Percentiles rank a stretch among this genome's conserved stretches.
Evolutionary conservation across 2,888 invertebrate species (phyloP).

Genomic region (Hydriomena furcata): DNA sequence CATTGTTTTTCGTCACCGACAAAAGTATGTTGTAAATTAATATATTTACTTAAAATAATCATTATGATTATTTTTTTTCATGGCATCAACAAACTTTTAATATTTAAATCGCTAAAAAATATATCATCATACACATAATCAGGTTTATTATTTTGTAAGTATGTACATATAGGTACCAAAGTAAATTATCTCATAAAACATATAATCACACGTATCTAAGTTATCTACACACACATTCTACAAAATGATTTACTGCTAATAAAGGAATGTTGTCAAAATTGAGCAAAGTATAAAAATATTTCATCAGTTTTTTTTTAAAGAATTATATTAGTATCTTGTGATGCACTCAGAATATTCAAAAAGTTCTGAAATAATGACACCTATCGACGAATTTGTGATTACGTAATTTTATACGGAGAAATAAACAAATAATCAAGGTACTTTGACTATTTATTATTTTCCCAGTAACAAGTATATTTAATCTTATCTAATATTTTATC

Average conservation of each 20-base stretch:
- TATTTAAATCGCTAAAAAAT: neutral
- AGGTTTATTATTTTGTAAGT: conserved; percentile 3
- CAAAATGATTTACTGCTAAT: conserved; percentile 8
- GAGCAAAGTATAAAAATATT: conserved; percentile 55
- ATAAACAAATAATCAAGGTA: too few relatives aligned
- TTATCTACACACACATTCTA: conserved; percentile 21
- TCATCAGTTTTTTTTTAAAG: neutral
- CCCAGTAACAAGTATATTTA: neutral
- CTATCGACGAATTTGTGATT: too few relatives aligned
- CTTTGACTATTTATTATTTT: neutral
- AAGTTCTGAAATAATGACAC: too few relatives aligned
- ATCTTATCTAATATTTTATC: neutral
- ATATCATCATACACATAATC: neutral
- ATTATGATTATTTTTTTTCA: conserved; percentile 27
- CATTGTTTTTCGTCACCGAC: conserved; percentile 65
- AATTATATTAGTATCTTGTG: neutral
- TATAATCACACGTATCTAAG: conserved; percentile 13
- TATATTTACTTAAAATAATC: conserved; percentile 15
- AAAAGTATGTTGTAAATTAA: conserved; percentile 21
- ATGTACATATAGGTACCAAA: neutral
- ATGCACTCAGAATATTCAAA: too few relatives aligned
- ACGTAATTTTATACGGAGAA: too few relatives aligned
- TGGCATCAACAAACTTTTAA: conserved; percentile 23
- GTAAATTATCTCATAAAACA: conserved; percentile 8
- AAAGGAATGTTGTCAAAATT: conserved; percentile 62